A percentile compares a stretch with the other conserved stretches of the same genome.
Evolutionary conservation across 2,113 vertebrate species (phyloP).

Genomic region (Dascyllus trimaculatus): DNA sequence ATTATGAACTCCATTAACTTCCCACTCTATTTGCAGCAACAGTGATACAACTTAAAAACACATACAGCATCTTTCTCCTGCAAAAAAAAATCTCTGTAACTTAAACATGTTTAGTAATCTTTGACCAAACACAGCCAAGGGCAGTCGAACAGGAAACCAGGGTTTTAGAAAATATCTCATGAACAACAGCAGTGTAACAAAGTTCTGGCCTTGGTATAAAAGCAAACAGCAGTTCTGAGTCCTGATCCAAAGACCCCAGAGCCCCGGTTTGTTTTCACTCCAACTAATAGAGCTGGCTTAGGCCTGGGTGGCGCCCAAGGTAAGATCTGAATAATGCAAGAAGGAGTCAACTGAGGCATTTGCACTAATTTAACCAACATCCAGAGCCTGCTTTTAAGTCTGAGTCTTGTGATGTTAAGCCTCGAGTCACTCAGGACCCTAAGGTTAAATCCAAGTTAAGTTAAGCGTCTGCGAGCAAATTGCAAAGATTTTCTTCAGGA

Average conservation of each 20-base stretch:
- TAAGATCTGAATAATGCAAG: conserved; percentile 33
- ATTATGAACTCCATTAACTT: no score
- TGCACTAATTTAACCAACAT: neutral
- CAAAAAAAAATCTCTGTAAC: neutral
- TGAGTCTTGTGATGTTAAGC: neutral
- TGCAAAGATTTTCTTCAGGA: neutral
- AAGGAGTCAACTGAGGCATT: neutral
- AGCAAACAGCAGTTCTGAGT: conserved; percentile 17
- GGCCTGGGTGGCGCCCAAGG: neutral
- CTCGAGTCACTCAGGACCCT: neutral
- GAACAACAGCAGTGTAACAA: neutral
- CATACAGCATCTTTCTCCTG: no score
- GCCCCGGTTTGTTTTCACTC: conserved; percentile 16
- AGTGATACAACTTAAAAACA: no score
- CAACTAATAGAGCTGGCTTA: conserved; percentile 2
- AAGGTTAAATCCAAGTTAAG: neutral
- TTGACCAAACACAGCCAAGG: neutral
- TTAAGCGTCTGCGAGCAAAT: neutral
- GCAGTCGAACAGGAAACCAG: no score
- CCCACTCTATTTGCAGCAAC: no score
- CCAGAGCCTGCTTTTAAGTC: conserved; percentile 3
- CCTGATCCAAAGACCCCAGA: neutral
- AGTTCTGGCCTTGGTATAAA: neutral
- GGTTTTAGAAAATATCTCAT: neutral
- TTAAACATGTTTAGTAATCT: neutral